Percentiles rank a stretch among this genome's conserved stretches.
These are phyloP conservation scores for Terrapene triunguis DNA, from an alignment of 2,113 vertebrate species.

Conservation along the genomic window DNA sequence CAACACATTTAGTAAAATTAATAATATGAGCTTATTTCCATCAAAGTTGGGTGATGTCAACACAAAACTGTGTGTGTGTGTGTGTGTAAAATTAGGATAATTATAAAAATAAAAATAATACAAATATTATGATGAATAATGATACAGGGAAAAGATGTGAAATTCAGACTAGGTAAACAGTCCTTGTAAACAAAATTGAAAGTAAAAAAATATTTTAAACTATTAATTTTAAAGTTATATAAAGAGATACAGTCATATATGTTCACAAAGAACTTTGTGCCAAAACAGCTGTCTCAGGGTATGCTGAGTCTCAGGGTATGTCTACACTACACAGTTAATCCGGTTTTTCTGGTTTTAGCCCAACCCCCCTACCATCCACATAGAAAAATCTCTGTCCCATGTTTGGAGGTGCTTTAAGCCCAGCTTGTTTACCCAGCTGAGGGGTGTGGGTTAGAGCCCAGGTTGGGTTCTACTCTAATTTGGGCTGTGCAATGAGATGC, in stretches of 20 bases:
- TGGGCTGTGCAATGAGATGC: background rate
- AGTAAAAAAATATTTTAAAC: background rate
- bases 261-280: background rate
- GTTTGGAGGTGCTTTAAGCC: too few species aligned
- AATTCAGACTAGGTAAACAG: background rate
- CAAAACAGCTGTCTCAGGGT: background rate
- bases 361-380: too few species aligned
- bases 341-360: too few species aligned
- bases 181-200: background rate
- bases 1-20: rapidly evolving
- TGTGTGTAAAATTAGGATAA: background rate
- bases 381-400: too few species aligned
- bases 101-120: background rate
- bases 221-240: background rate
- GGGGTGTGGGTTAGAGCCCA: too few species aligned
- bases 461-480: too few species aligned
- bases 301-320: background rate
- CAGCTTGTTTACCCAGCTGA: too few species aligned
- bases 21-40: background rate
- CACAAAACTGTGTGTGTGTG: background rate
- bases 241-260: background rate
- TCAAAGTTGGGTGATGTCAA: background rate
- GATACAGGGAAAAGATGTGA: background rate
- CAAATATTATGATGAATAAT: background rate
- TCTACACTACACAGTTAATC: too few species aligned